Evolutionary conservation across 37 sponge, comb jelly and placozoan species (phyloP), one percentile per base, ranked within the genome.

Genomic region (Axinella damicornis): DNA sequence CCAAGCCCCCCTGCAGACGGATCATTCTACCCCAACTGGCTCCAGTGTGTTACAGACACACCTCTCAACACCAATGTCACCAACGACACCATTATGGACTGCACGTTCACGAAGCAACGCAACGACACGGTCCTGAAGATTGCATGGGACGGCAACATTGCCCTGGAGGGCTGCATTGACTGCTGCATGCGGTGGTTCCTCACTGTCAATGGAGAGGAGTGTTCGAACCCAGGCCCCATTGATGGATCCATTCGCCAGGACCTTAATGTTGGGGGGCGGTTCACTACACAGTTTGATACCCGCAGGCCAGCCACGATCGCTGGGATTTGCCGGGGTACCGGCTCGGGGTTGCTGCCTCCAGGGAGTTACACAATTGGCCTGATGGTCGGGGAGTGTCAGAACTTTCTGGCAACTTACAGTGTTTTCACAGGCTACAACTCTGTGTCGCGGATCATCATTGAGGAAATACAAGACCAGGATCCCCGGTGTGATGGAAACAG

Each of bases 121-220:
- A 6, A 39, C 27, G 35, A 74, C 70, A 76, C 91, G 0, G 75
- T 59, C 54, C 68, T 90, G 38, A 74, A 68, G 37, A 71, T 83
- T 28, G 40, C 91, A 1, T 90, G 91, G 91, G 79, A 85, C 54
- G 91, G 91, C 19, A 90, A 80, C 56, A 65, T 81, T 24, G 91
- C 76, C 5, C 30, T 90, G 30, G 59, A 75, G 69, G 30, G 65
- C 63, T 90, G 91, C 56, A n/a, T 19, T 0, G n/a, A 41, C 22
- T 90, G 91, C 70, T 90, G 91, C 31, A 85, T 80, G 81, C 69
- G 91, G 1, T 90, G 91, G 91, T 90, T 46, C 63, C 5, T 90
- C 25, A 80, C 76, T 53, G 60, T 90, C 32, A 34, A 90, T 35
- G 81, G 71, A 21, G 19, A 40, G 61, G 91, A 90, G 56, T 90